Percentiles rank a stretch among this genome's conserved stretches.
These are phyloP conservation scores for Lepidothrix coronata DNA, from an alignment of 2,113 vertebrate species.

Conservation along the genomic window DNA sequence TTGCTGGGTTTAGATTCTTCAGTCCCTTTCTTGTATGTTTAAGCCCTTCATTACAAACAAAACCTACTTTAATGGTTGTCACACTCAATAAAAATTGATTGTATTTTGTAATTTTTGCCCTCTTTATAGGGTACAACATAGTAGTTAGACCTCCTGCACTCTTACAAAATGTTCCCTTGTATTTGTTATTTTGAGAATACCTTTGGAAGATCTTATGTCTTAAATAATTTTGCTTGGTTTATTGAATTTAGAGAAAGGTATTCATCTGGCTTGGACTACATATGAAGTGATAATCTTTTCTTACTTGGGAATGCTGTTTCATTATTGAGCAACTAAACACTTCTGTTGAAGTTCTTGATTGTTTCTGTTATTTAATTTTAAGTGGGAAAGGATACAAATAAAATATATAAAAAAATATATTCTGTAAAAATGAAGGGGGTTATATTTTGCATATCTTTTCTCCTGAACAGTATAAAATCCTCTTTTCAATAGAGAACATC, in stretches of 20 bases:
- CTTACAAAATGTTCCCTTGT: background rate
- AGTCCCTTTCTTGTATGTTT: background rate
- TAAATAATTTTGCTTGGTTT: slow-evolving; percentile 2
- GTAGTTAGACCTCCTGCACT: background rate
- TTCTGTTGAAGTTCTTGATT: background rate
- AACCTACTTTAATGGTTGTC: background rate
- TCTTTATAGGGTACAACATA: background rate
- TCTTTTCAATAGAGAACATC: background rate
- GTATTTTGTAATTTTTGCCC: background rate
- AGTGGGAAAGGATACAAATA: background rate
- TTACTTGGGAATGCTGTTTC: background rate
- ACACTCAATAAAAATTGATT: background rate
- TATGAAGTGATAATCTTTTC: background rate
- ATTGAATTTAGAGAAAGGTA: slow-evolving; percentile 9
- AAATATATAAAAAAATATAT: background rate
- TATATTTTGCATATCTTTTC: background rate
- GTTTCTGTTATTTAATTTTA: background rate
- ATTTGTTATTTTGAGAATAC: background rate
- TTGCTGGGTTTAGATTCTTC: background rate
- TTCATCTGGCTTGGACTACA: background rate
- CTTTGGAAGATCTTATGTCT: background rate
- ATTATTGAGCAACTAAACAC: background rate
- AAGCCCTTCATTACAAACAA: background rate
- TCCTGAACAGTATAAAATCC: background rate
- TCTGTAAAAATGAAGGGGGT: background rate